Conservation (phyloP, 2,797 vertebrate genomes). For the Rhynchotus rufescens region DNA sequence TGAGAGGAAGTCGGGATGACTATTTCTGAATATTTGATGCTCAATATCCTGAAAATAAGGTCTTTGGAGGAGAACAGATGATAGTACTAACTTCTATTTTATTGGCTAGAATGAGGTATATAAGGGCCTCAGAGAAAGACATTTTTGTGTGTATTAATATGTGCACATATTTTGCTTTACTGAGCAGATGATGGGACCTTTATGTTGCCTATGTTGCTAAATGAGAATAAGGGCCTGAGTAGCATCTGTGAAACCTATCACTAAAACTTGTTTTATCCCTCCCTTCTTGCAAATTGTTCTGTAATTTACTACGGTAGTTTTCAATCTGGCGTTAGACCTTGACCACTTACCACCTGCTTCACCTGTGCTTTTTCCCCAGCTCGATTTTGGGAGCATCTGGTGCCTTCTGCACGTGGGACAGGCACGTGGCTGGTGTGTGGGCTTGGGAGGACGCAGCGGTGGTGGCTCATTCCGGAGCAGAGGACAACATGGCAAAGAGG, state of each 20-base stretch:
- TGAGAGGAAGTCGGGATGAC: not conserved
- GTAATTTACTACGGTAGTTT: not conserved
- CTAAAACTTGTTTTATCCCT: not conserved
- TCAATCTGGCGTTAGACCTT: constrained; percentile 27
- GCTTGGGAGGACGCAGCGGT: not conserved
- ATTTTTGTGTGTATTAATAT: not conserved
- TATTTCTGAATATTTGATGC: not conserved
- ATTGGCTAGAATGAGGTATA: not conserved
- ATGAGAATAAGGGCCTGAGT: not conserved
- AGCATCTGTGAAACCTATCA: not conserved
- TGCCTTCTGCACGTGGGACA: not conserved
- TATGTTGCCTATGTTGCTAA: not conserved
- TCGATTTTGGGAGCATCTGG: constrained; percentile 28
- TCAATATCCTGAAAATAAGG: not conserved
- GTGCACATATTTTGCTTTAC: not conserved
- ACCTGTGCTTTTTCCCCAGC: constrained; percentile 62
- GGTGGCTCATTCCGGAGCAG: not conserved
- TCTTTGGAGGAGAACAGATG: not conserved
- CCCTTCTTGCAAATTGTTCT: not conserved
- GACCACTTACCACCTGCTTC: constrained; percentile 31
- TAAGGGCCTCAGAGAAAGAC: not conserved
- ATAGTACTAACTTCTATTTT: not conserved
- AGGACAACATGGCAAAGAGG: not conserved
- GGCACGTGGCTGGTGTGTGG: not conserved
- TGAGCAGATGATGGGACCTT: not conserved